These are phyloP conservation scores for Hylaeus anthracinus DNA, from an alignment of 1,140 invertebrate genomes.

Conservation along the genomic window DNA sequence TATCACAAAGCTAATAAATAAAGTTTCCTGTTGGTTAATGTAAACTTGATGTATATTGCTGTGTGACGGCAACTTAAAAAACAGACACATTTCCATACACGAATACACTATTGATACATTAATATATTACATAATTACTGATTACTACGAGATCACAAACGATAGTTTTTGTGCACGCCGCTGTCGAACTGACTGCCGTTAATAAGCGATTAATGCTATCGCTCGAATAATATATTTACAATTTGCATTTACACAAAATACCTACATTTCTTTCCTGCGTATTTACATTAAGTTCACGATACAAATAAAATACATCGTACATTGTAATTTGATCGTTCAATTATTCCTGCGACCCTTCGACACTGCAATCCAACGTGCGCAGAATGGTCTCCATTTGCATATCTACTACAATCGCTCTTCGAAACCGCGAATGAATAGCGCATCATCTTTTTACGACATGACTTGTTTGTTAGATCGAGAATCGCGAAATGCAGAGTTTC, in stretches of 20 bases:
- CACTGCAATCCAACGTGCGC: no score
- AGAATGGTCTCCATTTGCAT: neutral
- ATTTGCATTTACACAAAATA: slow-evolving; percentile 68
- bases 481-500: slow-evolving; percentile 40
- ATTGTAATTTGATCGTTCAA: slow-evolving; percentile 11
- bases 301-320: slow-evolving; percentile 50
- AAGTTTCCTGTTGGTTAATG: slow-evolving; percentile 34
- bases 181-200: slow-evolving; percentile 59
- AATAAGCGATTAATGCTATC: slow-evolving; percentile 56
- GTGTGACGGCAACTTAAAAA: slow-evolving; percentile 56
- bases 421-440: slow-evolving; percentile 26
- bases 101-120: slow-evolving; percentile 52
- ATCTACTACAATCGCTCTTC: slow-evolving; percentile 14
- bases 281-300: slow-evolving; percentile 58
- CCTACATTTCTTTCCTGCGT: slow-evolving; percentile 52
- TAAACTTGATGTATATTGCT: slow-evolving; percentile 45
- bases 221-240: slow-evolving; percentile 62
- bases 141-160: slow-evolving; percentile 57
- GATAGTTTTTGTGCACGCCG: slow-evolving; percentile 59
- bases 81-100: slow-evolving; percentile 56
- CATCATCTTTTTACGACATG: slow-evolving; percentile 23
- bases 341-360: neutral
- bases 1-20: neutral
- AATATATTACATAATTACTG: slow-evolving; percentile 58
- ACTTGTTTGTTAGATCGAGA: slow-evolving; percentile 35